Evolutionary conservation across 2,888 invertebrate genomes (phyloP), one percentile per base, ranked within the genome.

Genomic region (Acanthosepion pharaonis): DNA sequence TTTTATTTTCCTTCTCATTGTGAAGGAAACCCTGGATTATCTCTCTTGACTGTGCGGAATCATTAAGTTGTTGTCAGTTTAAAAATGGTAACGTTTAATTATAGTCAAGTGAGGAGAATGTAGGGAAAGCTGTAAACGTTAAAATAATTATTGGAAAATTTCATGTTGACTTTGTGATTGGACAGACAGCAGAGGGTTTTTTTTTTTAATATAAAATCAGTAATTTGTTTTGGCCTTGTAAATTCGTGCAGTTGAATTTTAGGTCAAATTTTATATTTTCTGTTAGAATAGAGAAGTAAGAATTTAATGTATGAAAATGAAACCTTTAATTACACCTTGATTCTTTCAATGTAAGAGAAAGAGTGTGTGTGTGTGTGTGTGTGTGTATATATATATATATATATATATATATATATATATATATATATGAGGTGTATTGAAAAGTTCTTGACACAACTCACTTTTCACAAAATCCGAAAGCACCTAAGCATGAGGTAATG

Each of bases 21-120:
- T 78, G 78, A 78, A 78, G 78, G 78, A 78, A 78, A n/a, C 78
- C n/a, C 78, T 78, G 78, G 78, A 78, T 78, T 78, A 78, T 78
- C 78, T 78, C n/a, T n/a, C 78, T 78, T 78, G 78, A 78, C 78
- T 33, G n/a, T 78, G n/a, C n/a, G 78, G n/a, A 78, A 78, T n/a
- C 78, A 78, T 78, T 78, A 15, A 78, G 15, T n/a, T 78, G 11
- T 78, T 78, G 8, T 78, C 78, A n/a, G 78, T 78, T 78, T 78
- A 78, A 78, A 78, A 78, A 78, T 33, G 78, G n/a, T n/a, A 78
- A 15, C 3, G 78, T 78, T 78, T n/a, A 78, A 78, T 78, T 33
- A 78, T 78, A 78, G 78, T 33, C n/a, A 78, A 78, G 78, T n/a
- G n/a, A 78, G 28, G 78, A 18, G 78, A 33, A n/a, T 8, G 78